phyloP scores from a whole-genome alignment of 1,140 invertebrate genomes.

The Eurytemora carolleeae region DNA sequence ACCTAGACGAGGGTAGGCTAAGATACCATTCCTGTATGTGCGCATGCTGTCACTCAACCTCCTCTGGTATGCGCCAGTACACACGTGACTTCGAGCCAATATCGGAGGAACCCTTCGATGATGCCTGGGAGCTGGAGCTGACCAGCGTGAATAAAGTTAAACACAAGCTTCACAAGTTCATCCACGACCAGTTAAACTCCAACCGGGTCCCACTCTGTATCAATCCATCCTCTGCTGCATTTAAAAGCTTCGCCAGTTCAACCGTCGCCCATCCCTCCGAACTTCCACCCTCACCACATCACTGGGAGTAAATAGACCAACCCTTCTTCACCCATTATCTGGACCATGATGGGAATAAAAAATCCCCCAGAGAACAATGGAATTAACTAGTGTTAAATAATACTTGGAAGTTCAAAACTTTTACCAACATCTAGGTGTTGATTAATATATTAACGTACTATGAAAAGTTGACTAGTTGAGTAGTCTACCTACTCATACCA shows the following conservation, averaged over 20 bases:
- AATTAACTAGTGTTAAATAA: no score
- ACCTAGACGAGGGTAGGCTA: slow-evolving; percentile 87
- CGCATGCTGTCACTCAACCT: slow-evolving; percentile 62
- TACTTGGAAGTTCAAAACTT: no score
- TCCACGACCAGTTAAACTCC: slow-evolving; percentile 80
- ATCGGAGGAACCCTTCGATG: slow-evolving; percentile 68
- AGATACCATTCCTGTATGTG: slow-evolving; percentile 99
- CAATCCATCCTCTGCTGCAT: slow-evolving; percentile 95
- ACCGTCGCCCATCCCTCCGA: slow-evolving; percentile 91
- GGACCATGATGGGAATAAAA: no score
- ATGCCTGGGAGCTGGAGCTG: slow-evolving; percentile 81
- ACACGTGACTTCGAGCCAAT: slow-evolving; percentile 79
- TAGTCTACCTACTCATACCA: no score
- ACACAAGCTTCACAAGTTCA: slow-evolving; percentile 72
- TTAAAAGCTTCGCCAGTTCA: slow-evolving; percentile 97
- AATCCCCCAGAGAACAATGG: no score
- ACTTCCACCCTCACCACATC: slow-evolving; percentile 85
- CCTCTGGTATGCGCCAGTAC: slow-evolving; percentile 54
- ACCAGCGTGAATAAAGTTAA: slow-evolving; percentile 61
- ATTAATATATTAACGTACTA: no score
- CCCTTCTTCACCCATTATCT: no score
- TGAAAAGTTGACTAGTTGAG: no score
- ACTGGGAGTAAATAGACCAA: slow-evolving; percentile 92
- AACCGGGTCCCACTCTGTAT: slow-evolving; percentile 84
- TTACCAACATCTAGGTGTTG: no score